Evolutionary conservation across 1,140 invertebrate species (phyloP).

Genomic region (Leptinotarsa texana): DNA sequence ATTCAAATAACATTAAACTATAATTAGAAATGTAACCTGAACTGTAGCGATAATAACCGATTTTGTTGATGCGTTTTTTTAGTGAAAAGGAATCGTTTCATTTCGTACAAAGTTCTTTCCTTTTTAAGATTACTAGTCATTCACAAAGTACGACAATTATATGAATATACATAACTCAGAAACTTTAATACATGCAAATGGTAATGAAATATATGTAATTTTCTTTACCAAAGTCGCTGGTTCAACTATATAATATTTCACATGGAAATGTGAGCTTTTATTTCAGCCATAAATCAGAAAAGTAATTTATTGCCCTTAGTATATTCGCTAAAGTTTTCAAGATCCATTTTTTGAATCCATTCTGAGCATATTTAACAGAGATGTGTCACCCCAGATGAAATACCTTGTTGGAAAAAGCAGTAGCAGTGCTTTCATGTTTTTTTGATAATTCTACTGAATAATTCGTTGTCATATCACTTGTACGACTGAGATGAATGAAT

Average conservation of each 20-base stretch:
- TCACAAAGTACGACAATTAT: too few relatives aligned
- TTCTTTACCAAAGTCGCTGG: neutral
- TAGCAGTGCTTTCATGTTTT: neutral
- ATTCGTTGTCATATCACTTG: neutral
- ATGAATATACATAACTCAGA: too few relatives aligned
- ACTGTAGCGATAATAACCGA: too few relatives aligned
- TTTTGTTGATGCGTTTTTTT: too few relatives aligned
- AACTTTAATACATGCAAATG: too few relatives aligned
- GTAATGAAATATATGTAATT: too few relatives aligned
- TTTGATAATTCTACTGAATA: neutral
- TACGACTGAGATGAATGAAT: too few relatives aligned
- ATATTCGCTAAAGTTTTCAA: constrained; percentile 6
- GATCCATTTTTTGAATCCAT: constrained; percentile 2
- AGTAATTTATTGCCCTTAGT: neutral
- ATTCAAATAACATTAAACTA: too few relatives aligned
- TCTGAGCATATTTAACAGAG: neutral
- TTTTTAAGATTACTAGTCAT: too few relatives aligned
- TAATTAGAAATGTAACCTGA: too few relatives aligned
- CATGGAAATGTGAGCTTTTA: constrained; percentile 3
- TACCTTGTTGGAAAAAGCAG: neutral
- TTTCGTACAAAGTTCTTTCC: too few relatives aligned
- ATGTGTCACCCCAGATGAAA: neutral
- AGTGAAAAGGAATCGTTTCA: too few relatives aligned
- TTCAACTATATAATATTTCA: neutral
- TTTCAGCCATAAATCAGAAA: neutral